Evolutionary conservation across 2,113 vertebrate genomes (phyloP), one percentile per base, ranked within the genome.

Genomic region (Gadus chalcogrammus): DNA sequence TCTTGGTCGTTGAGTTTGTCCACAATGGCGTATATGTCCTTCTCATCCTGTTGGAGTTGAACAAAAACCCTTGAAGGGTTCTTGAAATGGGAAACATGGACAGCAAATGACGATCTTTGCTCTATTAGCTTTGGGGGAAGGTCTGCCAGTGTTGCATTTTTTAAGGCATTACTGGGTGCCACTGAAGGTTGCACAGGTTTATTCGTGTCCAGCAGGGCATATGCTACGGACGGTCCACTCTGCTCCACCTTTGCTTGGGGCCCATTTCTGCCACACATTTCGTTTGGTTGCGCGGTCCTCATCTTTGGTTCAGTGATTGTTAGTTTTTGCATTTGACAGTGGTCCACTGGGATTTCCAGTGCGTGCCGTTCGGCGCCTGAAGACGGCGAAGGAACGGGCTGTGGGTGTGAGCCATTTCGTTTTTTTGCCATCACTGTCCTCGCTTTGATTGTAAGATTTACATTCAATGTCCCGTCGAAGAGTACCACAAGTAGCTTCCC

Each of bases 401-500:
- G 48, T 27, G 64, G 63, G 70, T 8, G 2, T 1, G n/a, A 0
- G 48, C 16, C 61, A 17, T 71, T 70, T 55, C 64, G 15, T 18
- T 0, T 61, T 16, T 11, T 72, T 1, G 38, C 48, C 31, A 72
- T 68, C 28, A 22, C 35, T 1, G 82, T 58, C 68, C 76, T 87
- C 72, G 92, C 87, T 75, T 91, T 93, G 71, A 96, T 75, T 24
- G 76, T 88, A 5, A 77, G 80, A 76, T 94, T 98, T 68, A 97
- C 82, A 79, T 93, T 92, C 61, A 80, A 52, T 27, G 82, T 87
- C 17, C 82, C 88, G 64, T 94, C 86, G 83, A 93, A 94, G 0
- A 99, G 80, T 73, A 96, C 94, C 61, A 97, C 82, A 62, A 93
- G 80, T 55, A 95, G 80, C 56, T 92, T 94, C 67, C 95, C 95